phyloP scores from a whole-genome alignment of 1,140 invertebrate species.

The Stegodyphus dumicola region DNA sequence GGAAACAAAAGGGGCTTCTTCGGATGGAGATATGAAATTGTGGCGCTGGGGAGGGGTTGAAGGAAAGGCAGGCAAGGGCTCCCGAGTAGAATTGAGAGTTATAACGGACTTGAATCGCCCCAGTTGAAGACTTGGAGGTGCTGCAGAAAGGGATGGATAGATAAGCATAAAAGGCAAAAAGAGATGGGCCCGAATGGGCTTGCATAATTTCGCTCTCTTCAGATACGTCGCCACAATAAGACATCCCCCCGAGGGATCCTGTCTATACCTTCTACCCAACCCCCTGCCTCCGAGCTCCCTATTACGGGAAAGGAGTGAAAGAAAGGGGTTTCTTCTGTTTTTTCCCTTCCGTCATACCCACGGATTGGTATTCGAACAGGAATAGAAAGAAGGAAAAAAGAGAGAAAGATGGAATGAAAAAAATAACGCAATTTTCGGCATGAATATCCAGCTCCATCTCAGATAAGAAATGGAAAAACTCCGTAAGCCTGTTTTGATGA shows the following conservation, averaged over 20 bases:
- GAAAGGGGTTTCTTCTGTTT: conserved; percentile 54
- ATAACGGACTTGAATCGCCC: conserved; percentile 41
- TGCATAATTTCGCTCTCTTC: conserved; percentile 56
- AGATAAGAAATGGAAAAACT: conserved; percentile 56
- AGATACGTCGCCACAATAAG: conserved; percentile 50
- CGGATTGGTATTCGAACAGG: conserved; percentile 42
- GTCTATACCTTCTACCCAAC: neutral
- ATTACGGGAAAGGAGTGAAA: conserved; percentile 3
- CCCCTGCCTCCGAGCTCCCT: neutral
- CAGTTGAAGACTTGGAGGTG: conserved; percentile 22
- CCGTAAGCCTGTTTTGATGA: conserved; percentile 61
- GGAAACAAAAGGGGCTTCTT: conserved; percentile 12
- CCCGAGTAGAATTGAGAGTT: conserved; percentile 40
- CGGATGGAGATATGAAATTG: conserved; percentile 40
- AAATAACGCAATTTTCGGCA: conserved; percentile 59
- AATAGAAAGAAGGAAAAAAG: neutral
- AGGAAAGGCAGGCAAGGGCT: neutral
- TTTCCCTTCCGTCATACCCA: neutral
- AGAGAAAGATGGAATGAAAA: conserved; percentile 21
- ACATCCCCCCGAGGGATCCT: neutral
- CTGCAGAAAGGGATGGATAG: neutral
- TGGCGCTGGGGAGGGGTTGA: neutral
- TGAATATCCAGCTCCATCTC: conserved; percentile 57
- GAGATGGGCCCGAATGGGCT: conserved; percentile 33
- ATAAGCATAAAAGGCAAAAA: conserved; percentile 8